Percentiles rank a stretch among this genome's conserved stretches.
These are phyloP conservation scores for Drosophila subpulchrella DNA, from an alignment of 1,140 invertebrate genomes.

Conservation along the genomic window DNA sequence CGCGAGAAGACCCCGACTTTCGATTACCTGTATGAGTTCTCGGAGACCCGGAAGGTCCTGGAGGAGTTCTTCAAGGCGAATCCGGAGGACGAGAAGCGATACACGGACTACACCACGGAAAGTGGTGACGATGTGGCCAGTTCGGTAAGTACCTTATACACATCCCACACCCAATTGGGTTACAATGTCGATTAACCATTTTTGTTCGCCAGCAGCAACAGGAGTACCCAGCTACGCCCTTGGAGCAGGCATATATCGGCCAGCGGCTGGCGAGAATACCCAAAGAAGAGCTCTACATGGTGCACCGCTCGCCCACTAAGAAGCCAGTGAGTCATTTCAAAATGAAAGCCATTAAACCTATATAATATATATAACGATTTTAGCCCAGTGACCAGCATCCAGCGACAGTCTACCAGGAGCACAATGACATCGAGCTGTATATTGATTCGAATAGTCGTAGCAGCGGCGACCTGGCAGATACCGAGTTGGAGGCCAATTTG, in stretches of 20 bases:
- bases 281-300: conserved; percentile 79
- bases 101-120: conserved; percentile 73
- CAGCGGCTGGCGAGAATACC: conserved; percentile 82
- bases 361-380: not conserved
- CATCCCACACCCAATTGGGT: not conserved
- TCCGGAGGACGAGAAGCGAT: conserved; percentile 86
- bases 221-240: conserved; percentile 34
- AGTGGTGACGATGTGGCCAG: conserved; percentile 81
- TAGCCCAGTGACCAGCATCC: conserved; percentile 40
- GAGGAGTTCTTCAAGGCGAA: conserved; percentile 95
- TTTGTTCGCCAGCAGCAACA: conserved; percentile 26
- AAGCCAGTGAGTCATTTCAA: conserved; percentile 56
- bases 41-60: conserved; percentile 94
- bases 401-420: conserved; percentile 58
- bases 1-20: conserved; percentile 87
- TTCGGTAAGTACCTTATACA: conserved; percentile 25
- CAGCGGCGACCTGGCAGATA: conserved; percentile 78
- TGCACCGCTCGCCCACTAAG: conserved; percentile 74
- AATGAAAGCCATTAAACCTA: not conserved
- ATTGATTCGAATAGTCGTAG: conserved; percentile 83
- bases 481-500: conserved; percentile 76
- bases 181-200: not conserved
- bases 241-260: conserved; percentile 81
- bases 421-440: conserved; percentile 83
- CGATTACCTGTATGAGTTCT: conserved; percentile 95